Conservation (phyloP, 2,113 vertebrate species). For the Xiphophorus maculatus region DNA sequence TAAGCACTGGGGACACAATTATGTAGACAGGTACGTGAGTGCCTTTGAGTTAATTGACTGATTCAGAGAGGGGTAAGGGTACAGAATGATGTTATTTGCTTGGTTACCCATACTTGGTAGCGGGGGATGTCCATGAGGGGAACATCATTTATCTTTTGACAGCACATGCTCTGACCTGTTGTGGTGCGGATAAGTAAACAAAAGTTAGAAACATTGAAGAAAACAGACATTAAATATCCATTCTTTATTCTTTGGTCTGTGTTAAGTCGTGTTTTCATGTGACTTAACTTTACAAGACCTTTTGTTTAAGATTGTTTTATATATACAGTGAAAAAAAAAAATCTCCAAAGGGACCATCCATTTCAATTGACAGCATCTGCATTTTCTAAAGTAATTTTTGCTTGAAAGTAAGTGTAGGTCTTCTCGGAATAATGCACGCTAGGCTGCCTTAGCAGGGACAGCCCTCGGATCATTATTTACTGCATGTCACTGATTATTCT, state of each 20-base stretch:
- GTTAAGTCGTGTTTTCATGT: not conserved
- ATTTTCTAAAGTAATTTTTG: not conserved
- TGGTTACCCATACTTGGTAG: slow-evolving; percentile 39
- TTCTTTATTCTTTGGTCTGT: not conserved
- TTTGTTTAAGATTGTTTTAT: too few relatives aligned
- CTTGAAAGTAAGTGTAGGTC: not conserved
- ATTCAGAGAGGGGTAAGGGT: slow-evolving; percentile 64
- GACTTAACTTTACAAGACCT: too few relatives aligned
- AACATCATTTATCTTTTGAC: slow-evolving; percentile 53
- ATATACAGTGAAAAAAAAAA: not conserved
- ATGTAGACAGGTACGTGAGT: slow-evolving; percentile 70
- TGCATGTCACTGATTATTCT: slow-evolving; percentile 23
- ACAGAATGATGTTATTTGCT: slow-evolving; percentile 59
- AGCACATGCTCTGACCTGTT: slow-evolving; percentile 31
- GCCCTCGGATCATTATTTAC: slow-evolving; percentile 23
- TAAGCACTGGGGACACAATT: slow-evolving; percentile 73
- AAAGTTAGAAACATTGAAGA: slow-evolving; percentile 34
- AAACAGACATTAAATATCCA: slow-evolving; percentile 11
- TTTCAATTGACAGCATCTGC: not conserved
- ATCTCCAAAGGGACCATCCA: not conserved
- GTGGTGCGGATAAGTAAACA: slow-evolving; percentile 10
- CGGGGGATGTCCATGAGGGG: slow-evolving; percentile 29
- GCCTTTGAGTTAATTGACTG: slow-evolving; percentile 72
- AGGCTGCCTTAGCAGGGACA: not conserved
- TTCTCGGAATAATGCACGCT: not conserved